Evolutionary conservation across 1,140 invertebrate genomes (phyloP).

Genomic region (Zaprionus davidi): DNA sequence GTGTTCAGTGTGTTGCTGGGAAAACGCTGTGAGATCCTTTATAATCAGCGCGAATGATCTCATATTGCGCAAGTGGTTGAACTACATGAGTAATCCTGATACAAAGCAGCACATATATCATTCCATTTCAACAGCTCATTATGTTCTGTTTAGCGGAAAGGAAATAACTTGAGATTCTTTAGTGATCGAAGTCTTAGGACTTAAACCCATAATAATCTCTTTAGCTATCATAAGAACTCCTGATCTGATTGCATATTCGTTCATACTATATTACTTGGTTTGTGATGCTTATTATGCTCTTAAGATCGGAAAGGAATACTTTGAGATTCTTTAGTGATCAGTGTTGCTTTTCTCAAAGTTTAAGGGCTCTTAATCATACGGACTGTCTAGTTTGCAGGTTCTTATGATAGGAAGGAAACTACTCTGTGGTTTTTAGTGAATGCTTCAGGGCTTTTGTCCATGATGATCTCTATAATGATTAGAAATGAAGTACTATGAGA

Average conservation of each 20-base stretch:
- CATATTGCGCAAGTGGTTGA: slow-evolving; percentile 48
- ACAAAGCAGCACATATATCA: background rate
- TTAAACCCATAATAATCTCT: background rate
- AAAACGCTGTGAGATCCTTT: slow-evolving; percentile 36
- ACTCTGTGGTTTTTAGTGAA: no score
- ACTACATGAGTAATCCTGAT: slow-evolving; percentile 33
- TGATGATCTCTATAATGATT: no score
- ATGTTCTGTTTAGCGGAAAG: background rate
- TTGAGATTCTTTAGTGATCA: no score
- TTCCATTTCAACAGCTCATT: slow-evolving; percentile 1
- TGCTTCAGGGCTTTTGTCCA: no score
- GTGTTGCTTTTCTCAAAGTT: no score
- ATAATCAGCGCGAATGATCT: slow-evolving; percentile 62
- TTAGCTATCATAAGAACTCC: background rate
- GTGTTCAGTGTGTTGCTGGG: slow-evolving; percentile 13
- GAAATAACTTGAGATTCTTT: background rate
- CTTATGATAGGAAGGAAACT: no score
- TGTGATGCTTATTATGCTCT: no score
- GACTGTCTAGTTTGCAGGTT: no score
- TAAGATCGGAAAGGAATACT: no score
- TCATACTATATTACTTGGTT: no score
- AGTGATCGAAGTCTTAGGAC: background rate
- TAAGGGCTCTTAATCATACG: no score
- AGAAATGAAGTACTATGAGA: no score
- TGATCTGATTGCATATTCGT: background rate